A percentile compares a stretch with the other conserved stretches of the same genome.
phyloP scores from a whole-genome alignment of 2,113 vertebrate genomes.

The Odontophorus gujanensis region DNA sequence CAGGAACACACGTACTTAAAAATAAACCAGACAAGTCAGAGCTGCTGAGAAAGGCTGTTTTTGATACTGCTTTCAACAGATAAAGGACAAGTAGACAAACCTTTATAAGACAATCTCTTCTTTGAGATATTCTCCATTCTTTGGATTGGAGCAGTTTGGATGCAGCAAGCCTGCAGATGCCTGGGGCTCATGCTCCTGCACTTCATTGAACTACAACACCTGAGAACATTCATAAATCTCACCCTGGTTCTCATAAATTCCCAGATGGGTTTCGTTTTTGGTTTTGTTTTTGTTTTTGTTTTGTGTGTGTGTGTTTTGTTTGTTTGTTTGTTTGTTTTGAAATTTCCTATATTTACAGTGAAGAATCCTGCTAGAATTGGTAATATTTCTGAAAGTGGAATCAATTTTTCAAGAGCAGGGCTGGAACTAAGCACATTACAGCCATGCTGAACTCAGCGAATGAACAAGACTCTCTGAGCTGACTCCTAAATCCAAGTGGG shows the following conservation, averaged over 20 bases:
- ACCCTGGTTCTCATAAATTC: not conserved
- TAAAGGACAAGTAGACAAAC: not conserved
- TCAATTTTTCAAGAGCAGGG: conserved; percentile 55
- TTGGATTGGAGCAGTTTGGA: not conserved
- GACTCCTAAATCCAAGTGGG: conserved; percentile 44
- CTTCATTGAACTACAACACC: not conserved
- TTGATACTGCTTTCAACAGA: not conserved
- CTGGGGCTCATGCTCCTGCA: not conserved
- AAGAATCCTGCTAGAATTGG: not conserved
- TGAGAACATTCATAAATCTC: not conserved
- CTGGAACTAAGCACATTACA: conserved; percentile 62
- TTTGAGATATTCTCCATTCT: not conserved
- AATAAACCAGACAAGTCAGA: not conserved
- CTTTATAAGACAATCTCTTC: not conserved
- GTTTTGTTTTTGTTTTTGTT: not conserved
- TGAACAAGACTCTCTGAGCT: conserved; percentile 25
- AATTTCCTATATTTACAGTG: conserved; percentile 7
- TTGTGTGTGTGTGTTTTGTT: not conserved
- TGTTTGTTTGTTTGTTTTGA: not conserved
- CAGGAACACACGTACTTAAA: not conserved
- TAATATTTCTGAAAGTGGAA: conserved; percentile 50
- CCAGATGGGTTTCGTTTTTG: not conserved
- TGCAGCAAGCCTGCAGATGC: not conserved
- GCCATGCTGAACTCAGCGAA: conserved; percentile 51
- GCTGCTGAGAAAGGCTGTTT: not conserved